Evolutionary conservation across 2,113 vertebrate genomes (phyloP), one percentile per base, ranked within the genome.

Genomic region (Calyptomena viridis): DNA sequence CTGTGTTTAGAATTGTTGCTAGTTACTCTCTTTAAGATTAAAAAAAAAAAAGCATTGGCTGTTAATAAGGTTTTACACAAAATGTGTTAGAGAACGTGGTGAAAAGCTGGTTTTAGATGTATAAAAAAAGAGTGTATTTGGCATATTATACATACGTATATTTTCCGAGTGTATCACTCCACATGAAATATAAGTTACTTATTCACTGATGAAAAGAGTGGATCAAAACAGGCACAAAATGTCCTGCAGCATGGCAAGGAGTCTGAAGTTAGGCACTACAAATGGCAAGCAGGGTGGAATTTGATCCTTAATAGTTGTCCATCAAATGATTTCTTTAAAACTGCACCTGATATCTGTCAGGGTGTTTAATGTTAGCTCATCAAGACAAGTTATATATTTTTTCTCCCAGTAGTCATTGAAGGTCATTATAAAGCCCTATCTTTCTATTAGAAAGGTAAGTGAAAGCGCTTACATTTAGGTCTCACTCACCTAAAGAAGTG

Each of bases 251-350:
- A 37, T 7, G 19, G 19, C 2, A 13, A 63, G 13, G 12, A 50
- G 2, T 30, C 20, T 79, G 49, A 66, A 79, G 18, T 37, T 40
- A 87, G 33, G 20, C 25, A 37, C 53, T 49, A 12, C 3, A 47
- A 27, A 64, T 69, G 22, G 59, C 35, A 85, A 83, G 31, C 5
- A 37, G 44, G 15, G 12, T 55, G 14, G 50, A 53, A 63, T 79
- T 90, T 90, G 11, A 25, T 47, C 44, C 30, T 68, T 0, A 0
- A 8, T 68, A 39, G 8, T 72, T 33, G 8, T 18, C 7, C 9
- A 30, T 44, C 0, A 0, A 95, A 80, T 76, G 4, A n/a, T 60
- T 35, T 68, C 53, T 59, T 82, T 68, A 42, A 67, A 90, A 75
- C 30, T 31, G 14, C 16, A 30, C 16, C 16, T 47, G 17, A 21